A percentile compares a stretch with the other conserved stretches of the same genome.
phyloP scores from a whole-genome alignment of 2,797 vertebrate genomes.

The Pseudopleuronectes americanus region DNA sequence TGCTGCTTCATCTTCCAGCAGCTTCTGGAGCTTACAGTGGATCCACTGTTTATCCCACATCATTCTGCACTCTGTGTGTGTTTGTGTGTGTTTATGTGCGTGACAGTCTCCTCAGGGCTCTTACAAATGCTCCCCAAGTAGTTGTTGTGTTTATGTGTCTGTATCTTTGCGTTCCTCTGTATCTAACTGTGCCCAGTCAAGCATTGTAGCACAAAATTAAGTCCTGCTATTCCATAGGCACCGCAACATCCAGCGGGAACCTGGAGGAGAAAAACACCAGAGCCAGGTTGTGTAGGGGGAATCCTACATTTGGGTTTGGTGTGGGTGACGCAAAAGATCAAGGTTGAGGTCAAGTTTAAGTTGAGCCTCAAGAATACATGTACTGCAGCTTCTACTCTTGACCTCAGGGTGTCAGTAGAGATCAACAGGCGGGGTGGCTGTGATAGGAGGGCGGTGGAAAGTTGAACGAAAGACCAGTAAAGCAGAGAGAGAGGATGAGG shows the following conservation, averaged over 20 bases:
- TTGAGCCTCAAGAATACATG: constrained; percentile 7
- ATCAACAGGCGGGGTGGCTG: constrained; percentile 66
- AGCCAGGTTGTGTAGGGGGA: constrained; percentile 22
- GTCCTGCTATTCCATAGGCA: constrained; percentile 63
- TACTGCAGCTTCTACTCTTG: constrained; percentile 59
- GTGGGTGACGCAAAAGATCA: constrained; percentile 32
- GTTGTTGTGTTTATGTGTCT: constrained; percentile 70
- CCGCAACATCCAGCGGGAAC: constrained; percentile 32
- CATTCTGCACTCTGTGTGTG: constrained; percentile 26
- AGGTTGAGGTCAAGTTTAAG: constrained; percentile 54
- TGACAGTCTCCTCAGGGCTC: constrained; percentile 64
- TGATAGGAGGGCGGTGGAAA: background rate
- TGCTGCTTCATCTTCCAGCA: constrained; percentile 76
- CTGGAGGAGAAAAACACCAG: constrained; percentile 14
- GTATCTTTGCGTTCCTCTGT: constrained; percentile 62
- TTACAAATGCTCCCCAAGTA: constrained; percentile 68
- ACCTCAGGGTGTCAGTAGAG: constrained; percentile 82
- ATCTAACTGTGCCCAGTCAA: constrained; percentile 71
- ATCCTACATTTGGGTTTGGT: constrained; percentile 26
- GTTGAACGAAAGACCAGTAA: constrained; percentile 9
- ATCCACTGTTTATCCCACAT: constrained; percentile 74
- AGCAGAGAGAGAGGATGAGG: constrained; percentile 19
- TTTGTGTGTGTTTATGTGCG: constrained; percentile 35
- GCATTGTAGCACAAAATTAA: constrained; percentile 74
- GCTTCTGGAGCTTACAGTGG: constrained; percentile 74